Percentiles rank a stretch among this genome's conserved stretches.
Conservation (phyloP, 2,797 vertebrate species). For the Luscinia luscinia region DNA sequence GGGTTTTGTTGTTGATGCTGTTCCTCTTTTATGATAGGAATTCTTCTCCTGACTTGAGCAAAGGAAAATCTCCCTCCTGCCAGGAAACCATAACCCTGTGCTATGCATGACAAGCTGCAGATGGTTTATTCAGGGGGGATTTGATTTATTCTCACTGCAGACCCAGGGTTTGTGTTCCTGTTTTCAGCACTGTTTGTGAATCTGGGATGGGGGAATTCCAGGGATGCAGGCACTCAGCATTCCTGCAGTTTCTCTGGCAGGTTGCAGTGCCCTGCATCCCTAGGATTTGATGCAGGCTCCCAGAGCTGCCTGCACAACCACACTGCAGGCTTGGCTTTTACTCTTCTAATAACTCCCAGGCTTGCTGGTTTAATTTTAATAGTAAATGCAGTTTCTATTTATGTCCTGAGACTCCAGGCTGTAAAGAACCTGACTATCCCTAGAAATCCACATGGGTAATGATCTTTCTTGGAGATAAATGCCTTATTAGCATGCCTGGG, state of each 20-base stretch:
- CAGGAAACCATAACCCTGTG: background rate
- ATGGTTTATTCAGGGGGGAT: background rate
- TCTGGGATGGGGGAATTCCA: background rate
- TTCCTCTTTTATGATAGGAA: background rate
- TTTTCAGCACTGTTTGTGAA: rapidly evolving
- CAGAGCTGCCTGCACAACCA: background rate
- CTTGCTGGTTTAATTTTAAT: background rate
- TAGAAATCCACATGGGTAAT: background rate
- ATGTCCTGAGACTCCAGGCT: background rate
- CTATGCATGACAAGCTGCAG: rapidly evolving
- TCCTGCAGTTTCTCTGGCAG: background rate
- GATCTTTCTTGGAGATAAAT: background rate
- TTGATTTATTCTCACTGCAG: background rate
- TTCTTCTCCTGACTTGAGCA: background rate
- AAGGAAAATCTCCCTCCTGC: background rate
- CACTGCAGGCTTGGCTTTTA: background rate
- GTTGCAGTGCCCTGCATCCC: background rate
- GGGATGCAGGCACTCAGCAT: background rate
- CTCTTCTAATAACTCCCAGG: background rate
- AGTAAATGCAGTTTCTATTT: background rate
- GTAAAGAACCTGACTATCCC: background rate
- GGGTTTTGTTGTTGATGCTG: background rate
- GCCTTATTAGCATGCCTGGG: background rate
- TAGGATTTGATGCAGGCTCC: rapidly evolving
- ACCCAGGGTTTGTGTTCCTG: rapidly evolving